Base-by-base conservation (phyloP, 2,113 vertebrate species). In the Carettochelys insculpta region DNA sequence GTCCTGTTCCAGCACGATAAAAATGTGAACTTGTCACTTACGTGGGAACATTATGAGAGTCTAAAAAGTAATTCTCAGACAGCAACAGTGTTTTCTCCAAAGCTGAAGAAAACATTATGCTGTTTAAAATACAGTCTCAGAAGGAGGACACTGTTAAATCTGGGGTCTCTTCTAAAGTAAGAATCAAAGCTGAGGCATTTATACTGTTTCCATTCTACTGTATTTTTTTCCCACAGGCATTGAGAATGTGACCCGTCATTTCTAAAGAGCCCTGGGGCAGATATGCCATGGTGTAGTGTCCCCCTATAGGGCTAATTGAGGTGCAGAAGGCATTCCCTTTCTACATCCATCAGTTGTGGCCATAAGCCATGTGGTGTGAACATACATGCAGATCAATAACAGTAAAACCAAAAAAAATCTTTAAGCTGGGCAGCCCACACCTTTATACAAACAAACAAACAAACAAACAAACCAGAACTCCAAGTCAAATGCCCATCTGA, bases 101-200 rank as follows among this genome's bases (percentile, higher is more conserved):
- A 65, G 78, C 16, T 71, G 25, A 65, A 34, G 88, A 81, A 85
- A 94, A 94, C 48, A 82, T 77, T 31, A 84, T 73, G 22, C 38
- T 54, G 17, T 75, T 86, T n/a, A 43, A 76, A 92, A 92, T 73
- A 83, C 20, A 89, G 61, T 87, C 24, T 88, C n/a, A 27, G 43
- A 89, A 88, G 29, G n/a, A 22, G 89, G 94, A 45, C 51, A 76
- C n/a, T 90, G 75, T 45, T 93, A 89, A 88, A 87, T 88, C 54
- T 14, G 6, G 24, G 73, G 43, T 56, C 54, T 8, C 71, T 94
- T 77, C 90, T 75, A 38, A 78, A 84, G 51, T 89, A 54, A 68
- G 41, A 94, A 56, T 31, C 1, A 0, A 76, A 76, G 76, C 22
- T 86, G 25, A 93, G 88, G 50, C 80, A 71, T 92, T 87, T 73